Conservation (phyloP, 2,113 vertebrate species). For the Siniperca knerii region DNA sequence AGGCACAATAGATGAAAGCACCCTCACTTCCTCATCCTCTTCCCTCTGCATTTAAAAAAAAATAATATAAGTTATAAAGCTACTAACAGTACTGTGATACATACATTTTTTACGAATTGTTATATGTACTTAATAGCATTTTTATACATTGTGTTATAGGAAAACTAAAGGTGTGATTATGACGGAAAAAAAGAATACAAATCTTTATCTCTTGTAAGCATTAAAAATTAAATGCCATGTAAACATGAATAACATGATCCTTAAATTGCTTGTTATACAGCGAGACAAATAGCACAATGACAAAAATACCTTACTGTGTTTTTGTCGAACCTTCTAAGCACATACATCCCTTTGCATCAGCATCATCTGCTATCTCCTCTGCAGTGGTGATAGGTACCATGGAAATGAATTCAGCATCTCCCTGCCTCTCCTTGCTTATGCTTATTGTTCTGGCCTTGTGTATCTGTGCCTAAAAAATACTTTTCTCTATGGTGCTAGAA, state of each 20-base stretch:
- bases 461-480: constrained; percentile 51
- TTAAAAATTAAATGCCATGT: constrained; percentile 18
- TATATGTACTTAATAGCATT: neutral
- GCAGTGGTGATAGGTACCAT: constrained; percentile 63
- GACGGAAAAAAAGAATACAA: neutral
- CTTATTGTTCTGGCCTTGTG: constrained; percentile 60
- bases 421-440: constrained; percentile 50
- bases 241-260: constrained; percentile 14
- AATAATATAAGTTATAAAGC: constrained; percentile 19
- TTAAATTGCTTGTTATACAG: constrained; percentile 36
- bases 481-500: constrained; percentile 37
- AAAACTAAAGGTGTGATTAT: constrained; percentile 19
- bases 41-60: constrained; percentile 3
- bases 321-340: constrained; percentile 59
- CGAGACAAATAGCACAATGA: constrained; percentile 32
- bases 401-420: constrained; percentile 73
- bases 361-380: constrained; percentile 61
- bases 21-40: constrained; percentile 1
- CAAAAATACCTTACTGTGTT: constrained; percentile 39
- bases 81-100: neutral
- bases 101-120: neutral
- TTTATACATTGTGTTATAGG: neutral
- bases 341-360: constrained; percentile 72
- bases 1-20: constrained; percentile 52
- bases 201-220: neutral